Conservation (phyloP, 2,888 invertebrate species). For the Mythimna ferrago region DNA sequence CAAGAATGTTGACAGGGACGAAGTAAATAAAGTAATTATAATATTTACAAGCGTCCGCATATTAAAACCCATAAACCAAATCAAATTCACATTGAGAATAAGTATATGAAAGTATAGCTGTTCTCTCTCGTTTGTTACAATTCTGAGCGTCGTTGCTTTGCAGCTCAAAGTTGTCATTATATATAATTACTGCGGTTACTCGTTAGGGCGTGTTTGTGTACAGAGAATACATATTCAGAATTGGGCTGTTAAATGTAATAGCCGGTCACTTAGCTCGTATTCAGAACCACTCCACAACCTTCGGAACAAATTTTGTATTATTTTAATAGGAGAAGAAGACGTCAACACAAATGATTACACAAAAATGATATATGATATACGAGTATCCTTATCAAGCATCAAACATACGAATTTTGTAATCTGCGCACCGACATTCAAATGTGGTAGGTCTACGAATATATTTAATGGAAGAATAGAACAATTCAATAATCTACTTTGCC, state of each 20-base stretch:
- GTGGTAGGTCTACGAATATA: too few species aligned
- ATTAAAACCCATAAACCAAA: neutral
- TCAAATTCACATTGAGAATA: slow-evolving; percentile 2
- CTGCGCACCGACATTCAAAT: too few species aligned
- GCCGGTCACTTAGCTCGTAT: slow-evolving; percentile 32
- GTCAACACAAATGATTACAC: too few species aligned
- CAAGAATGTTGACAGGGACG: neutral
- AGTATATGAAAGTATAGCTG: neutral
- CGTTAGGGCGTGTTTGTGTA: slow-evolving; percentile 50
- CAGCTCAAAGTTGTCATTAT: slow-evolving; percentile 30
- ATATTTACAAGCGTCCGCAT: neutral
- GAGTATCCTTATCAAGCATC: too few species aligned
- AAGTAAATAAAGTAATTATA: neutral
- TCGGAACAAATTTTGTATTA: slow-evolving; percentile 8
- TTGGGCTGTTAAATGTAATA: slow-evolving; percentile 41
- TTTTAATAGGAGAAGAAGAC: too few species aligned
- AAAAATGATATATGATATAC: too few species aligned
- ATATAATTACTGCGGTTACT: slow-evolving; percentile 53
- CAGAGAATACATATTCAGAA: slow-evolving; percentile 31
- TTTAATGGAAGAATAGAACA: too few species aligned
- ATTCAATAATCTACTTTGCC: too few species aligned
- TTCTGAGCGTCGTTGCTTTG: slow-evolving; percentile 1
- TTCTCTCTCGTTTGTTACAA: slow-evolving; percentile 8
- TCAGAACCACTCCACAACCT: slow-evolving; percentile 2
- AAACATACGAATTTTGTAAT: too few species aligned